Evolutionary conservation across 2,888 invertebrate genomes (phyloP).

Genomic region (Iselma pallidipennis): DNA sequence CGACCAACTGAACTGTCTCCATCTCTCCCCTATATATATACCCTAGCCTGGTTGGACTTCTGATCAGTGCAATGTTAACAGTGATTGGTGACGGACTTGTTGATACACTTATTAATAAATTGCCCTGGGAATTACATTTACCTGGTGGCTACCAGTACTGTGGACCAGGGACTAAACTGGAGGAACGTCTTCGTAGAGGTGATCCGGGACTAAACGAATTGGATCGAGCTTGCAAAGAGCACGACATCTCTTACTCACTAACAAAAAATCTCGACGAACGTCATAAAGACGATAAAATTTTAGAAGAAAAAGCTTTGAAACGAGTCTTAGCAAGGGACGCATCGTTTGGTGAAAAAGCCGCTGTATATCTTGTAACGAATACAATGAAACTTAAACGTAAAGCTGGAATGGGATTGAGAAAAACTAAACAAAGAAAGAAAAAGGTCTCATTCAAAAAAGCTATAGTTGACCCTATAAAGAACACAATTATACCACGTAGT

Average conservation of each 20-base stretch:
- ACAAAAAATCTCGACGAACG: constrained; percentile 30
- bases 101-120: constrained; percentile 32
- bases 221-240: constrained; percentile 43
- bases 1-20: neutral
- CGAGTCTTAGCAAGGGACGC: constrained; percentile 40
- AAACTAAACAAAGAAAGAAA: neutral
- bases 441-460: neutral
- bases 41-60: neutral
- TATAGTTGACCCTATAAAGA: neutral
- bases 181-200: constrained; percentile 39
- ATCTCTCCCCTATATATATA: neutral
- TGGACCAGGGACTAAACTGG: constrained; percentile 37
- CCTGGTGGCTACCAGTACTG: constrained; percentile 31
- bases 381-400: constrained; percentile 44
- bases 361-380: constrained; percentile 38
- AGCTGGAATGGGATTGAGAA: constrained; percentile 36
- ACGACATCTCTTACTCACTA: constrained; percentile 44
- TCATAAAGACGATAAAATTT: constrained; percentile 45
- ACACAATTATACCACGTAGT: no score
- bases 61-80: neutral
- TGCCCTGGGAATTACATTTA: constrained; percentile 35
- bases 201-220: constrained; percentile 45
- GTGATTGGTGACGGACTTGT: constrained; percentile 23
- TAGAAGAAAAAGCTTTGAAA: constrained; percentile 42
- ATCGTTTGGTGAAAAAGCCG: constrained; percentile 40